phyloP scores from a whole-genome alignment of 1,140 invertebrate species.

The Drosophila kurseongensis region DNA sequence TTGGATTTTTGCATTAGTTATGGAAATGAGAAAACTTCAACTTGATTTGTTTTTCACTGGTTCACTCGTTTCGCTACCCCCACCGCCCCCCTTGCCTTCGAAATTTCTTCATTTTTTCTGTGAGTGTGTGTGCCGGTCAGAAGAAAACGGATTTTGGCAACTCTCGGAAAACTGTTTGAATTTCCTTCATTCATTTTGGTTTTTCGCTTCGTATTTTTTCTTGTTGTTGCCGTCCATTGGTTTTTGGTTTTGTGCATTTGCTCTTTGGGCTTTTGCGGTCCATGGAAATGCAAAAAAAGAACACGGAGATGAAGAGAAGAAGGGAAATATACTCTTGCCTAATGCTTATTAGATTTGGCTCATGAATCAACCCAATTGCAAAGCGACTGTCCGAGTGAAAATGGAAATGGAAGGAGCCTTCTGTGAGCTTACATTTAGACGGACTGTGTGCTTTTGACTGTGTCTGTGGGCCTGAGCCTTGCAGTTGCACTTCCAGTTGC shows the following conservation, averaged over 20 bases:
- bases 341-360: conserved; percentile 81
- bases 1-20: conserved; percentile 85
- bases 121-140: conserved; percentile 49
- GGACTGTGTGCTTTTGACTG: neutral
- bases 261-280: conserved; percentile 57
- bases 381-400: conserved; percentile 37
- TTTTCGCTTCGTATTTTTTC: conserved; percentile 23
- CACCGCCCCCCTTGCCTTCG: neutral
- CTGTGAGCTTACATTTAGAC: conserved; percentile 9
- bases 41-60: conserved; percentile 81
- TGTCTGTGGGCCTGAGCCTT: conserved; percentile 15
- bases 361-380: conserved; percentile 70
- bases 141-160: conserved; percentile 67
- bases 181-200: conserved; percentile 43
- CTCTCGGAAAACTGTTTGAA: conserved; percentile 68
- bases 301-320: conserved; percentile 14
- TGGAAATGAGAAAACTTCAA: conserved; percentile 84
- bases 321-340: conserved; percentile 44
- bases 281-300: conserved; percentile 29
- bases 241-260: conserved; percentile 58
- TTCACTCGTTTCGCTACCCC: conserved; percentile 27
- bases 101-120: conserved; percentile 25
- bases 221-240: conserved; percentile 48
- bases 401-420: conserved; percentile 23
- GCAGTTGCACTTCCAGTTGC: conserved; percentile 35